These are phyloP conservation scores for Rhagophthalmus giganteus DNA, from an alignment of 2,888 invertebrate genomes.

Conservation along the genomic window DNA sequence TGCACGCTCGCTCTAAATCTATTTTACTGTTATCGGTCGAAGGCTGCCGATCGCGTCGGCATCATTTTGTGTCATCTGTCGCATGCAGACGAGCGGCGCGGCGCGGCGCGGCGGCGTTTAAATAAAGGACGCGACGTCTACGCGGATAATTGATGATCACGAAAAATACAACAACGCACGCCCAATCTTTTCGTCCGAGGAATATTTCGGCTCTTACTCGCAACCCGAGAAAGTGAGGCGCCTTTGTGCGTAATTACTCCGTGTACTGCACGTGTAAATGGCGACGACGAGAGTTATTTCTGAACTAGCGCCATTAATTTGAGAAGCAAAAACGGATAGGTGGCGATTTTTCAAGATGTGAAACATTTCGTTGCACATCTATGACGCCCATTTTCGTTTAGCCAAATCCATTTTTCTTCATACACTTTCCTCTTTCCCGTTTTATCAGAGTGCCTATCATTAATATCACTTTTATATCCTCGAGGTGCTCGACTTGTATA, in stretches of 20 bases:
- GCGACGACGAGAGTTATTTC: slow-evolving; percentile 15
- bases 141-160: slow-evolving; percentile 41
- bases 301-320: slow-evolving; percentile 9
- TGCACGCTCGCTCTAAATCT: background rate
- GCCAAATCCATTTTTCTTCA: slow-evolving; percentile 51
- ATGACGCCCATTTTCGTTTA: slow-evolving; percentile 24
- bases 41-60: background rate
- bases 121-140: slow-evolving; percentile 39
- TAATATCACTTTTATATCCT: slow-evolving; percentile 58
- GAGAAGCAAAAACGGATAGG: slow-evolving; percentile 17
- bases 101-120: too few relatives aligned
- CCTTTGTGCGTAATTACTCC: slow-evolving; percentile 10
- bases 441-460: slow-evolving; percentile 54
- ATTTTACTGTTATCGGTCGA: background rate
- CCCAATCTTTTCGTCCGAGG: slow-evolving; percentile 20
- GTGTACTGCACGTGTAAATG: slow-evolving; percentile 16
- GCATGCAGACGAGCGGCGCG: slow-evolving; percentile 34
- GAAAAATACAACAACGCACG: slow-evolving; percentile 28
- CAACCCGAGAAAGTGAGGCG: too few relatives aligned
- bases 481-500: slow-evolving; percentile 55
- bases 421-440: slow-evolving; percentile 47
- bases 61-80: slow-evolving; percentile 13
- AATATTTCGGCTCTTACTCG: slow-evolving; percentile 9
- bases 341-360: slow-evolving; percentile 25
- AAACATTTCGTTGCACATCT: slow-evolving; percentile 13